A percentile compares a stretch with the other conserved stretches of the same genome.
These are phyloP conservation scores for Eutolmus rufibarbis DNA, from an alignment of 2,888 invertebrate genomes.

Conservation along the genomic window DNA sequence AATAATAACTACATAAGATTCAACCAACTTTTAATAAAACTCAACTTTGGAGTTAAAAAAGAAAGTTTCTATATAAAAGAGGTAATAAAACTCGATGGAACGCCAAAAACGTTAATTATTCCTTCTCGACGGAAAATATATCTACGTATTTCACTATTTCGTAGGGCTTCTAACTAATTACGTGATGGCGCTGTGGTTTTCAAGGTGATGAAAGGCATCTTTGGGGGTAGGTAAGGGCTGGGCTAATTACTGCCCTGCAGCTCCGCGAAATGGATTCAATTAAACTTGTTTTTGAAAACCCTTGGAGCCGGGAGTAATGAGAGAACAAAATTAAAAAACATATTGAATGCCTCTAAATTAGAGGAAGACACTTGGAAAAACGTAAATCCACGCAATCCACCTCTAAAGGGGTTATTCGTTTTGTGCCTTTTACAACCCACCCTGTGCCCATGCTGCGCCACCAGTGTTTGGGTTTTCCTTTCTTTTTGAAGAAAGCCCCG, in stretches of 20 bases:
- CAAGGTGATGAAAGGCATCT: background rate
- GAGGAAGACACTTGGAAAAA: background rate
- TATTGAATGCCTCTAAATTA: background rate
- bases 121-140: background rate
- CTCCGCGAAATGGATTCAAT: background rate
- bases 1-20: too few relatives aligned
- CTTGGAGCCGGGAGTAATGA: background rate
- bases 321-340: background rate
- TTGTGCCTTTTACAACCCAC: background rate
- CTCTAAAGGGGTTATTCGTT: background rate
- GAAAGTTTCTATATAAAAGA: background rate
- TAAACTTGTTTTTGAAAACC: background rate
- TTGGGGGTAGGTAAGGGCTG: background rate
- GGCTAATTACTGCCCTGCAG: background rate
- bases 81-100: background rate
- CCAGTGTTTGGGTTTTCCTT: constrained; percentile 1
- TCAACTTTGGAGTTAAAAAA: background rate
- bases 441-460: background rate
- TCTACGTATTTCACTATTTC: background rate
- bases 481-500: background rate
- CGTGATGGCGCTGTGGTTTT: background rate
- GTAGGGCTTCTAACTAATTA: background rate
- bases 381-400: background rate
- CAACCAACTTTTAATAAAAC: background rate
- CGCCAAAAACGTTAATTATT: background rate